Conservation (phyloP, 2,888 invertebrate species). For the Allygus modestus region DNA sequence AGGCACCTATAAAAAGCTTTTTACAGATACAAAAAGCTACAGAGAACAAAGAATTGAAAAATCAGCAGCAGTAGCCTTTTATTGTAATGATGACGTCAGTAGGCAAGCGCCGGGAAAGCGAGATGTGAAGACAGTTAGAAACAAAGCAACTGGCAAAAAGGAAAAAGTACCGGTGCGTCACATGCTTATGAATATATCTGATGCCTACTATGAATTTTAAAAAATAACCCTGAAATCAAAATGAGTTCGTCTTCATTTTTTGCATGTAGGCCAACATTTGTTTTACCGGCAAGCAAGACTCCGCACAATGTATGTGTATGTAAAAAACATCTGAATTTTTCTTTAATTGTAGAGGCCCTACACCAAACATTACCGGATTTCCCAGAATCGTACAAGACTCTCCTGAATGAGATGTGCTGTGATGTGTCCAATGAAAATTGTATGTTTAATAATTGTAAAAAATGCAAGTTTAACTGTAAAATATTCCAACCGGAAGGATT, state of each 20-base stretch:
- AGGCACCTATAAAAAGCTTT: too few relatives aligned
- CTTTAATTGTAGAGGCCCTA: conserved; percentile 23
- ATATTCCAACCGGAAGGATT: background rate
- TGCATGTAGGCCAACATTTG: conserved; percentile 40
- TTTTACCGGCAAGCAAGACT: conserved; percentile 37
- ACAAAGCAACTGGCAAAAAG: conserved; percentile 12
- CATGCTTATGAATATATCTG: conserved; percentile 34
- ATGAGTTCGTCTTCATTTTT: conserved; percentile 36
- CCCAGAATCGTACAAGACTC: background rate
- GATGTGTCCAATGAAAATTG: conserved; percentile 22
- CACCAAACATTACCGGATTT: background rate
- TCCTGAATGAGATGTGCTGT: conserved; percentile 35
- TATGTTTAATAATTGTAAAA: conserved; percentile 9
- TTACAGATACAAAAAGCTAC: too few relatives aligned
- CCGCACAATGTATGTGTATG: conserved; percentile 42
- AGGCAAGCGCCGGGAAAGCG: too few relatives aligned
- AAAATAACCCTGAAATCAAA: conserved; percentile 22
- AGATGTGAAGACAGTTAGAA: background rate
- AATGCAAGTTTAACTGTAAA: background rate
- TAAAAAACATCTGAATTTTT: conserved; percentile 45
- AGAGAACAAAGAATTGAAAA: too few relatives aligned
- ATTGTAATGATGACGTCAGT: too few relatives aligned
- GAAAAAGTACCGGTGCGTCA: conserved; percentile 41
- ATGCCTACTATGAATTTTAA: conserved; percentile 40
- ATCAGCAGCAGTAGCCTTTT: too few relatives aligned